Base-by-base conservation (phyloP, 2,888 invertebrate genomes). In the Mythimna impura region DNA sequence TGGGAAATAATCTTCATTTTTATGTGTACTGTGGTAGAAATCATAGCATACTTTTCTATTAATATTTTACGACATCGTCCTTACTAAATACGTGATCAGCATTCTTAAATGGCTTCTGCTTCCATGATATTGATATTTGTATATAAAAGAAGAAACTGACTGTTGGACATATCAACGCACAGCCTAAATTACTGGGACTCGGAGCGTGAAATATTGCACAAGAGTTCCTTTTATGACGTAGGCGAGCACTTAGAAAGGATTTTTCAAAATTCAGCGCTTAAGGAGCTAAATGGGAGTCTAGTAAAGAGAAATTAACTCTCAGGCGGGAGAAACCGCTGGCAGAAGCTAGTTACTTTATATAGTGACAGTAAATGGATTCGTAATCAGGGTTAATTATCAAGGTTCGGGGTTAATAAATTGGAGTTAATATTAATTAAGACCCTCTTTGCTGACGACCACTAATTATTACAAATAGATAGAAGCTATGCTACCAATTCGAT, bases 341-440 rank as follows among this genome's bases (percentile, higher is more conserved):
- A 47, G 47, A 6, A 17, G 17, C 47, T 47, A 47, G 6, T 47
- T 5, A 14, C 4, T 5, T 47, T 14, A 17, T 47, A 47, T 17
- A 47, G 36, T 54, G n/a, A 77, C 47, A 20, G 6, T 22, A 47
- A 78, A 69, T 55, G 36, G 36, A n/a, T 78, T 30, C 47, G 54
- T 74, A 78, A 50, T 47, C 47, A 20, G 61, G 61, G 30, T 74
- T 75, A 75, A 58, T 61, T 60, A 22, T 58, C 25, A n/a, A 5
- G n/a, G 34, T 34, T 58, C 14, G 10, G 58, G 34, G n/a, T 58
- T 58, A 58, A 58, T 58, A 58, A 58, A 58, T 58, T n/a, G 58
- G 34, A 10, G 34, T 58, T 58, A 58, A 34, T 58, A 58, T 58
- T 58, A 58, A 58, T 58, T 34, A 58, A 36, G 58, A 10, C 34